Evolutionary conservation across 2,797 vertebrate genomes (phyloP).

Genomic region (Periophthalmus magnuspinnatus): DNA sequence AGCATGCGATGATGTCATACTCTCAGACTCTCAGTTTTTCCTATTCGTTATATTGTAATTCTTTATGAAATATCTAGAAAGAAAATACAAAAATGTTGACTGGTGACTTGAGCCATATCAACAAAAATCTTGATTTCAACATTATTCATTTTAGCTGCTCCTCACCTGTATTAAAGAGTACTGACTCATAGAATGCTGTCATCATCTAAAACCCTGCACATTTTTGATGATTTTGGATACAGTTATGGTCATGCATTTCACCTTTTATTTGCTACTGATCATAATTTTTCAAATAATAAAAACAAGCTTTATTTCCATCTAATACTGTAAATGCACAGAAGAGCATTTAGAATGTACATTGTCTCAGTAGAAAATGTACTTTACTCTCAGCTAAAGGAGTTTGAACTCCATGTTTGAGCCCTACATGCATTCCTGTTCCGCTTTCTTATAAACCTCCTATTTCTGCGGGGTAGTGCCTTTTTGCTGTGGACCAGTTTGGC

Average conservation of each 20-base stretch:
- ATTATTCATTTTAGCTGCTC: too few relatives aligned
- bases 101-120: too few relatives aligned
- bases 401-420: background rate
- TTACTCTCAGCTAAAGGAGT: background rate
- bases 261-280: background rate
- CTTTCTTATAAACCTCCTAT: background rate
- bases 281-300: background rate
- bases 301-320: background rate
- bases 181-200: too few relatives aligned
- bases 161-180: too few relatives aligned
- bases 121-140: too few relatives aligned
- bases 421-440: background rate
- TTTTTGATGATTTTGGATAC: too few relatives aligned
- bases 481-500: slow-evolving; percentile 54
- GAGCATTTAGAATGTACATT: background rate
- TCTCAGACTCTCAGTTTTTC: too few relatives aligned
- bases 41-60: too few relatives aligned
- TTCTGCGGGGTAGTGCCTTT: background rate
- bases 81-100: too few relatives aligned
- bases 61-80: too few relatives aligned
- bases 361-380: background rate
- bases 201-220: too few relatives aligned
- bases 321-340: background rate
- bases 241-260: background rate
- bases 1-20: too few relatives aligned